A percentile compares a stretch with the other conserved stretches of the same genome.
phyloP scores from a whole-genome alignment of 1,140 invertebrate species.

The Penaeus chinensis region DNA sequence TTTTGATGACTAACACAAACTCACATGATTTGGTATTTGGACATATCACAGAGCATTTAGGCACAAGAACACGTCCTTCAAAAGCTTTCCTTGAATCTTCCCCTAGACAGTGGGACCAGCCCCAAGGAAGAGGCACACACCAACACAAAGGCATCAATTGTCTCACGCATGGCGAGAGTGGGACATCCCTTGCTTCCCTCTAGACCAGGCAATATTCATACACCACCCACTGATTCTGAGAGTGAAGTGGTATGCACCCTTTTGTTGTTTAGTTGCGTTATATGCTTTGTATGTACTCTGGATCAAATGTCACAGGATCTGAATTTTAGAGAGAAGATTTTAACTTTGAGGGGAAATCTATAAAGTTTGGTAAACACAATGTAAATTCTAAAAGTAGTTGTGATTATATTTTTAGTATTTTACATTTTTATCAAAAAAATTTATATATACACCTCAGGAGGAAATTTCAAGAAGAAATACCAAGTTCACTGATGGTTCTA shows the following conservation, averaged over 20 bases:
- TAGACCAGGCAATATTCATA: background rate
- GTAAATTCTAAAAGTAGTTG: background rate
- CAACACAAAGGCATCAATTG: background rate
- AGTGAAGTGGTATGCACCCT: slow-evolving; percentile 12
- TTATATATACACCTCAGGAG: background rate
- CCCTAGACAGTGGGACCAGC: background rate
- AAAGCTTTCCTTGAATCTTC: background rate
- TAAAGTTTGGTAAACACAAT: background rate
- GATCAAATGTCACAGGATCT: no score
- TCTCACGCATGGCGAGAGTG: slow-evolving; percentile 15
- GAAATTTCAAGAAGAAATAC: slow-evolving; percentile 16
- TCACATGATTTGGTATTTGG: background rate
- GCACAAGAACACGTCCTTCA: background rate
- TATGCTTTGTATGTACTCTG: background rate
- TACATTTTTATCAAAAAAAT: background rate
- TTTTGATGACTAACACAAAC: background rate
- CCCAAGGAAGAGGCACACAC: background rate
- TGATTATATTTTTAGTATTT: background rate
- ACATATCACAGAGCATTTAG: background rate
- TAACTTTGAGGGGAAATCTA: no score
- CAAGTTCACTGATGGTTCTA: background rate
- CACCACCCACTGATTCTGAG: slow-evolving; percentile 1
- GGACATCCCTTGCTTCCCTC: slow-evolving; percentile 3
- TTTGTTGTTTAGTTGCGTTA: background rate
- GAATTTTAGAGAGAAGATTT: no score